Evolutionary conservation across 2,797 vertebrate genomes (phyloP).

Genomic region (Moxostoma hubbsi): DNA sequence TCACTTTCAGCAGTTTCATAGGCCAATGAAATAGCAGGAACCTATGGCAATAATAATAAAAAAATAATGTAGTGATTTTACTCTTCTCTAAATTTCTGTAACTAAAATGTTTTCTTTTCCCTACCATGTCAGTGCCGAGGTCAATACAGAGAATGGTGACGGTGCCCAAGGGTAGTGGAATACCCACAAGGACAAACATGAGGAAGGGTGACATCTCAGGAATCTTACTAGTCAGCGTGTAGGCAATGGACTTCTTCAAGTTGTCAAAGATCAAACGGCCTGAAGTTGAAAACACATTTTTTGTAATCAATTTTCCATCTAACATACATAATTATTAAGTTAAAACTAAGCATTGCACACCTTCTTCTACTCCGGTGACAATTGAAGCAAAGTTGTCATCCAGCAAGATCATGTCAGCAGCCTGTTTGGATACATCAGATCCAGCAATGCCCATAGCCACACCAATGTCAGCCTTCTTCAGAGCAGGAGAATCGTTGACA

Average conservation of each 20-base stretch:
- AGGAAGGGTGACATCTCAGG: slow-evolving; percentile 95
- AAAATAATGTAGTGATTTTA: too few relatives aligned
- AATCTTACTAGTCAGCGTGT: slow-evolving; percentile 96
- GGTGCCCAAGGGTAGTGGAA: slow-evolving; percentile 92
- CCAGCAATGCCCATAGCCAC: slow-evolving; percentile 96
- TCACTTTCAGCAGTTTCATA: too few relatives aligned
- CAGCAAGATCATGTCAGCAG: slow-evolving; percentile 95
- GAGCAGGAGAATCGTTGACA: slow-evolving; percentile 93
- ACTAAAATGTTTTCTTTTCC: too few relatives aligned
- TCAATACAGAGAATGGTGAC: slow-evolving; percentile 91
- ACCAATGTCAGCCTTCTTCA: slow-evolving; percentile 95
- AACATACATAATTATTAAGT: not conserved
- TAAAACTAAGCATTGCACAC: slow-evolving; percentile 62
- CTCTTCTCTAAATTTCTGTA: too few relatives aligned
- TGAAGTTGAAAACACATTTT: slow-evolving; percentile 56
- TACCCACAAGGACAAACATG: slow-evolving; percentile 92
- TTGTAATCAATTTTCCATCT: not conserved
- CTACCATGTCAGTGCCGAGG: too few relatives aligned
- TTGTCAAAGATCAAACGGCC: slow-evolving; percentile 97
- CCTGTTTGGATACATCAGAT: slow-evolving; percentile 95
- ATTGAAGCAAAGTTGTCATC: slow-evolving; percentile 97
- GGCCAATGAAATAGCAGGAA: too few relatives aligned
- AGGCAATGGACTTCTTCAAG: slow-evolving; percentile 95
- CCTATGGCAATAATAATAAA: too few relatives aligned
- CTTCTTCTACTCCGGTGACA: slow-evolving; percentile 95